Evolutionary conservation across 2,113 vertebrate species (phyloP).

Genomic region (Anas platyrhynchos): DNA sequence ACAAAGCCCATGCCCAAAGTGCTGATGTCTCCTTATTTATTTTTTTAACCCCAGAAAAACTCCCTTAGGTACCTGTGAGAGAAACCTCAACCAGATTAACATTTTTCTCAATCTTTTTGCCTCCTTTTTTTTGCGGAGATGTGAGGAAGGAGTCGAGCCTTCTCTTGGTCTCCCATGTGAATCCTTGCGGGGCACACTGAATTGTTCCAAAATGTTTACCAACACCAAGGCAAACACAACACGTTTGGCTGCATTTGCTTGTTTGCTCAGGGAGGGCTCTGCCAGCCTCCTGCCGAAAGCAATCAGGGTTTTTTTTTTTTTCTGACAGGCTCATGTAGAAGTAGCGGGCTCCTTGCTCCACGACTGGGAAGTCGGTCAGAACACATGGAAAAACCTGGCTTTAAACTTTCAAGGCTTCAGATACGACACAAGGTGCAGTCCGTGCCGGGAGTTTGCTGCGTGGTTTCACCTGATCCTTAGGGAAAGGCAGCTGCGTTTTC

Average conservation of each 20-base stretch:
- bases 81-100: background rate
- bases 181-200: background rate
- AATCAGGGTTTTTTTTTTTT: background rate
- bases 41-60: background rate
- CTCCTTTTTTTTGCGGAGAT: background rate
- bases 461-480: background rate
- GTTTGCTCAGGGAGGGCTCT: background rate
- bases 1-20: background rate
- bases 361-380: background rate
- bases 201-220: background rate
- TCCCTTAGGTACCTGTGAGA: background rate
- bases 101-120: background rate
- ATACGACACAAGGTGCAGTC: background rate
- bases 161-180: background rate
- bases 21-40: background rate
- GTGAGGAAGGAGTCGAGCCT: fast-evolving
- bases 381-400: background rate
- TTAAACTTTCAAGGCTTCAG: background rate
- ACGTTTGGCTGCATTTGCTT: background rate
- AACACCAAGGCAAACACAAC: background rate
- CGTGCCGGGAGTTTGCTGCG: background rate
- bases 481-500: background rate
- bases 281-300: fast-evolving
- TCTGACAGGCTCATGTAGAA: background rate
- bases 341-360: background rate